These are phyloP conservation scores for Fragum sueziense DNA, from an alignment of 2,888 invertebrate species.

Conservation along the genomic window DNA sequence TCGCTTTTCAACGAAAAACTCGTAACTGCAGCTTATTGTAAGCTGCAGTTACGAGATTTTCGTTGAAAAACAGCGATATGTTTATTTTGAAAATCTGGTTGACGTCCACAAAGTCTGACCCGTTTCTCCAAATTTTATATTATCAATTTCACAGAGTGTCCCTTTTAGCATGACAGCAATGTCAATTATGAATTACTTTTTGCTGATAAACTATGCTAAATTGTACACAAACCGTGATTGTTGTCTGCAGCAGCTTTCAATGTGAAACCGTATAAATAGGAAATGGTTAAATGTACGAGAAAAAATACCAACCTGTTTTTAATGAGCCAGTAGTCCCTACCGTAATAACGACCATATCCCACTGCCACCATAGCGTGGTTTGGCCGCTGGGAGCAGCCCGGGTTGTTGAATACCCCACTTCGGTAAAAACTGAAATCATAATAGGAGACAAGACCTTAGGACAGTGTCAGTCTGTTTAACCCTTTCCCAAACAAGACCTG, in stretches of 20 bases:
- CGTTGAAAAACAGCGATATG: no score
- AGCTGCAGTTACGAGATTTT: no score
- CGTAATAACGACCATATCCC: slow-evolving; percentile 22
- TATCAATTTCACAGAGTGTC: neutral
- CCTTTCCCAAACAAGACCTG: no score
- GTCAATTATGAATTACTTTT: neutral
- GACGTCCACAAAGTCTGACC: no score
- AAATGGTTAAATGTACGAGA: neutral
- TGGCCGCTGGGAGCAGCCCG: slow-evolving; percentile 15
- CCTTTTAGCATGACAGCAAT: neutral
- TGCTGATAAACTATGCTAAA: neutral
- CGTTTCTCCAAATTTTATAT: neutral
- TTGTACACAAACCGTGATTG: neutral
- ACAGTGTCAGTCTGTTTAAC: no score
- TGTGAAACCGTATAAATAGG: neutral
- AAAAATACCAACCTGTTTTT: slow-evolving; percentile 50
- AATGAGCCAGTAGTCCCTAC: slow-evolving; percentile 34
- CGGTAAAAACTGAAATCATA: slow-evolving; percentile 40
- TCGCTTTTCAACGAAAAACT: no score
- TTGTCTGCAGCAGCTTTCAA: neutral
- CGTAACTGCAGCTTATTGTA: no score
- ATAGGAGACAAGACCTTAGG: no score
- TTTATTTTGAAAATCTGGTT: no score
- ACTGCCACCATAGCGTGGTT: slow-evolving; percentile 49
- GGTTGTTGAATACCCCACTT: slow-evolving; percentile 31